These are phyloP conservation scores for Enoplosus armatus DNA, from an alignment of 2,797 vertebrate genomes.

Conservation along the genomic window DNA sequence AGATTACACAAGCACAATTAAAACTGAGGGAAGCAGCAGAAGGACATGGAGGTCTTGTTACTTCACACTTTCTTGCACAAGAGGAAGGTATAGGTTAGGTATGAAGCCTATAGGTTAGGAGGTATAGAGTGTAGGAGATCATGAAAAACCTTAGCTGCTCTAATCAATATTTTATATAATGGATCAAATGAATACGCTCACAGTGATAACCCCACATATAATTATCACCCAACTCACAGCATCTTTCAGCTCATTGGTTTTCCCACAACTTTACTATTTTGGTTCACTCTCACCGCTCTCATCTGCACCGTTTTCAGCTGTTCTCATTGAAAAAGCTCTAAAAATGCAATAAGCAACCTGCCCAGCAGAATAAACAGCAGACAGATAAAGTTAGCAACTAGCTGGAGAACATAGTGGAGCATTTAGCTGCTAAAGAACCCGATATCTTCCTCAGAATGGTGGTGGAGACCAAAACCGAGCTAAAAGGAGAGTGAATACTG, in stretches of 20 bases:
- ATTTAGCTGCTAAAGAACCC: neutral
- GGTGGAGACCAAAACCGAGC: neutral
- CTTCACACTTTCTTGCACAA: conserved; percentile 2
- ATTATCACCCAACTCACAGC: neutral
- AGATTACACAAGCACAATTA: conserved; percentile 33
- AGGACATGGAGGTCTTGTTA: neutral
- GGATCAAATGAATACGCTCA: neutral
- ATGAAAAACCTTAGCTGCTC: neutral
- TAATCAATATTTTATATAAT: neutral
- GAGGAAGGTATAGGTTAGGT: neutral
- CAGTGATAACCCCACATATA: neutral
- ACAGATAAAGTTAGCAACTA: neutral
- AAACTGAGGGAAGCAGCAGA: conserved; percentile 26
- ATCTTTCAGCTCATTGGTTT: neutral
- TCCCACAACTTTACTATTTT: neutral
- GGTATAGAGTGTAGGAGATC: neutral
- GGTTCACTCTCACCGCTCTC: neutral
- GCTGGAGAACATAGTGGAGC: neutral
- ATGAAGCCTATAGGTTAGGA: neutral
- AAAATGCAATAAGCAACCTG: neutral
- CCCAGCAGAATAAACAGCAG: neutral
- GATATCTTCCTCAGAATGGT: neutral
- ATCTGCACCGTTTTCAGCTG: neutral
- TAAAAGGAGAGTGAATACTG: neutral
- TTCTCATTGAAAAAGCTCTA: neutral